Evolutionary conservation across 2,113 vertebrate species (phyloP).

Genomic region (Synchiropus splendidus): DNA sequence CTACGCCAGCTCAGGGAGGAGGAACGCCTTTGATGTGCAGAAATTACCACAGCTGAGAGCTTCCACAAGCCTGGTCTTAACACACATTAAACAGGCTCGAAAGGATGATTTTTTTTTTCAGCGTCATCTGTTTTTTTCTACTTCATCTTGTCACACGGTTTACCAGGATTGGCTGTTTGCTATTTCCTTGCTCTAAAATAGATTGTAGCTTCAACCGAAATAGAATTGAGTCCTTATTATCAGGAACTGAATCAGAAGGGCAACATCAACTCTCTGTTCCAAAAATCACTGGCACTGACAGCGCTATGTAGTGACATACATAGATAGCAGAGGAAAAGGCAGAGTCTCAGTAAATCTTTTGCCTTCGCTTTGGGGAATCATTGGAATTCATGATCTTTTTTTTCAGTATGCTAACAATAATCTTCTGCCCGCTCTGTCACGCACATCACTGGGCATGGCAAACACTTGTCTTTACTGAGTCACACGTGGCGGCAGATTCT

Average conservation of each 20-base stretch:
- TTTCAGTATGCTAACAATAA: slow-evolving; percentile 62
- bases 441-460: slow-evolving; percentile 54
- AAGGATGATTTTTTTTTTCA: slow-evolving; percentile 50
- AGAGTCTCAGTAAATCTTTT: slow-evolving; percentile 46
- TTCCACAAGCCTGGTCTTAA: slow-evolving; percentile 44
- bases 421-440: slow-evolving; percentile 55
- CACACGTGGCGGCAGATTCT: slow-evolving; percentile 28
- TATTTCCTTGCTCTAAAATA: slow-evolving; percentile 30
- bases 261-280: slow-evolving; percentile 44
- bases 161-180: slow-evolving; percentile 21
- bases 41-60: slow-evolving; percentile 53
- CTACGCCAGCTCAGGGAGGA: slow-evolving; percentile 44
- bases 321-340: slow-evolving; percentile 28
- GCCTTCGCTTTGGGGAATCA: slow-evolving; percentile 54
- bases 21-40: slow-evolving; percentile 58
- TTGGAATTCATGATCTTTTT: slow-evolving; percentile 66
- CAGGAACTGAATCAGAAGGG: slow-evolving; percentile 43
- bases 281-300: slow-evolving; percentile 39
- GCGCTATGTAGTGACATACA: slow-evolving; percentile 34
- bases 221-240: slow-evolving; percentile 44
- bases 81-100: slow-evolving; percentile 53
- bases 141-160: slow-evolving; percentile 26
- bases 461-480: slow-evolving; percentile 45
- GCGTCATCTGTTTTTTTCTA: slow-evolving; percentile 18
- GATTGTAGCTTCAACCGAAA: slow-evolving; percentile 37